Evolutionary conservation across 2,888 invertebrate species (phyloP).

Genomic region (Coleophora deauratella): DNA sequence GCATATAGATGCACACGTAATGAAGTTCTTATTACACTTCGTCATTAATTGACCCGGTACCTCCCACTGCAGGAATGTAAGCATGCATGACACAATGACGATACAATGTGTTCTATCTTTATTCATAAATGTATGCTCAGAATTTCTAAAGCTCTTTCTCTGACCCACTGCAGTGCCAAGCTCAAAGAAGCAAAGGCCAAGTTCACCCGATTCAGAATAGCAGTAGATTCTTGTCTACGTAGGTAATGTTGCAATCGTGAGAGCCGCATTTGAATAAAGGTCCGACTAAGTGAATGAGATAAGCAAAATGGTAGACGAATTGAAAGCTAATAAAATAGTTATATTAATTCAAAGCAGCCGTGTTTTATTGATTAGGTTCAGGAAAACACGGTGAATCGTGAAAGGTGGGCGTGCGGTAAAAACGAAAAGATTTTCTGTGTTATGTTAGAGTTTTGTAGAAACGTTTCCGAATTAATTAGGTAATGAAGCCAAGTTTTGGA

Average conservation of each 20-base stretch:
- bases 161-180: constrained; percentile 41
- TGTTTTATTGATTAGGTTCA: constrained; percentile 32
- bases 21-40: constrained; percentile 17
- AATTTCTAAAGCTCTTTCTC: constrained; percentile 21
- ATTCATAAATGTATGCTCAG: neutral
- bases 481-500: no score
- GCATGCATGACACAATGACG: neutral
- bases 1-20: constrained; percentile 4
- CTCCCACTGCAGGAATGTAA: constrained; percentile 26
- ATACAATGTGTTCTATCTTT: neutral
- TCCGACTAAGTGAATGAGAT: constrained; percentile 36
- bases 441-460: no score
- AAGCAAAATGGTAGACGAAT: constrained; percentile 43
- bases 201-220: constrained; percentile 40
- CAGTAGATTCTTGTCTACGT: constrained; percentile 25
- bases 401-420: no score
- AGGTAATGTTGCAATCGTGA: constrained; percentile 42
- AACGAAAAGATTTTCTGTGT: no score
- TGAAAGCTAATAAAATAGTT: constrained; percentile 56
- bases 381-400: no score
- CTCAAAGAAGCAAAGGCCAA: constrained; percentile 33
- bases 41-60: constrained; percentile 33
- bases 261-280: constrained; percentile 31
- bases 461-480: no score
- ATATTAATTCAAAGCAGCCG: constrained; percentile 53